These are phyloP conservation scores for Intellagama lesueurii DNA, from an alignment of 2,797 vertebrate genomes.

Conservation along the genomic window DNA sequence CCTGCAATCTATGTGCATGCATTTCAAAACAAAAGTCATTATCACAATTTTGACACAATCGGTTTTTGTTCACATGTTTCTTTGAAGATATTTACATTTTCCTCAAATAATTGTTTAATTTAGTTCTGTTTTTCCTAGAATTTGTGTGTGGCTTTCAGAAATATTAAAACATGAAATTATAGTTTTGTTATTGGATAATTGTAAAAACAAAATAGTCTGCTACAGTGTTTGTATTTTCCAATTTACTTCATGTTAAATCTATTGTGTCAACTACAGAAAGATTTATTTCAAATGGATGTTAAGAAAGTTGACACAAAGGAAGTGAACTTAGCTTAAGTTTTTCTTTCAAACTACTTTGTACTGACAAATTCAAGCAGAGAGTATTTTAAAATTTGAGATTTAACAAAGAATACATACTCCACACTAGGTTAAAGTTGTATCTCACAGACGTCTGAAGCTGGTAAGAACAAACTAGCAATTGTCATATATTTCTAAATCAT, in stretches of 20 bases:
- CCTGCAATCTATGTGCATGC: no score
- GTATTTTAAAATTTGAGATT: background rate
- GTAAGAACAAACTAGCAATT: conserved; percentile 15
- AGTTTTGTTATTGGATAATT: background rate
- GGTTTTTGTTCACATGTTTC: background rate
- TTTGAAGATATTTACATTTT: conserved; percentile 4
- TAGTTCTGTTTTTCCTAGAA: conserved; percentile 7
- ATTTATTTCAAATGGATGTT: background rate
- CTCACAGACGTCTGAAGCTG: background rate
- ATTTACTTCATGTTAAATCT: background rate
- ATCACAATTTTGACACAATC: background rate
- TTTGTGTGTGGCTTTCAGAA: background rate
- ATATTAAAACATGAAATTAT: background rate
- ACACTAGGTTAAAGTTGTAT: background rate
- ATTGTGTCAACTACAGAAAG: background rate
- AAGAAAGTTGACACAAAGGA: conserved; percentile 26
- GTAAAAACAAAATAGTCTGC: background rate
- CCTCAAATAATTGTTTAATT: conserved; percentile 28
- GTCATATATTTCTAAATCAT: background rate
- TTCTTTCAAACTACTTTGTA: background rate
- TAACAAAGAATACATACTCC: conserved; percentile 13
- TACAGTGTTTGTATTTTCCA: background rate
- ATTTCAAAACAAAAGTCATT: background rate
- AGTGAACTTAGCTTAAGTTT: conserved; percentile 1
- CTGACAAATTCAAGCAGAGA: background rate